Evolutionary conservation across 2,888 invertebrate genomes (phyloP).

Genomic region (Aproaerema taeniolella): DNA sequence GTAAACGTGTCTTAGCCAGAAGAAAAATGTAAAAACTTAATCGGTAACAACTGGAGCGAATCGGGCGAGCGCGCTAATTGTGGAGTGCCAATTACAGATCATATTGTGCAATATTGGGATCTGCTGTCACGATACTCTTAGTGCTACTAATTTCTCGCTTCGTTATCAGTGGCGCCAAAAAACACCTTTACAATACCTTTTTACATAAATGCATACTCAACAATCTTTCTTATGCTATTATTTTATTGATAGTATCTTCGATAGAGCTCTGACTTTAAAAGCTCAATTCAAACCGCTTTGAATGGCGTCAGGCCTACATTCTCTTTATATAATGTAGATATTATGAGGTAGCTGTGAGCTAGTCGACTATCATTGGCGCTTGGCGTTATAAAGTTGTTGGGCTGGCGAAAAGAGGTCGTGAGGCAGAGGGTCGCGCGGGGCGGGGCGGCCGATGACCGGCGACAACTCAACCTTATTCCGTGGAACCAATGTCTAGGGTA

Average conservation of each 20-base stretch:
- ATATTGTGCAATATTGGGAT: slow-evolving; percentile 68
- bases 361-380: slow-evolving; percentile 32
- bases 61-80: slow-evolving; percentile 64
- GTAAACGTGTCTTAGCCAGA: slow-evolving; percentile 59
- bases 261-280: too few species aligned
- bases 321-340: slow-evolving; percentile 34
- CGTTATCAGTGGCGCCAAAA: too few species aligned
- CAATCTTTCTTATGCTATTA: too few species aligned
- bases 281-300: slow-evolving; percentile 13
- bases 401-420: slow-evolving; percentile 56
- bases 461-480: slow-evolving; percentile 64
- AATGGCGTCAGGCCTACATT: slow-evolving; percentile 8
- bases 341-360: slow-evolving; percentile 33
- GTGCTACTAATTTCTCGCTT: too few species aligned
- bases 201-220: too few species aligned
- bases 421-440: slow-evolving; percentile 41
- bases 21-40: slow-evolving; percentile 58
- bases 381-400: slow-evolving; percentile 45
- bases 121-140: slow-evolving; percentile 40
- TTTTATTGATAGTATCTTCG: too few species aligned
- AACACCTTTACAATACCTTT: too few species aligned
- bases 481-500: slow-evolving; percentile 68
- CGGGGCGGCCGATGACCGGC: slow-evolving; percentile 65
- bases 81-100: slow-evolving; percentile 52
- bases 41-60: slow-evolving; percentile 74